These are phyloP conservation scores for Lepidotrigona ventralis DNA, from an alignment of 1,140 invertebrate species.

Conservation along the genomic window DNA sequence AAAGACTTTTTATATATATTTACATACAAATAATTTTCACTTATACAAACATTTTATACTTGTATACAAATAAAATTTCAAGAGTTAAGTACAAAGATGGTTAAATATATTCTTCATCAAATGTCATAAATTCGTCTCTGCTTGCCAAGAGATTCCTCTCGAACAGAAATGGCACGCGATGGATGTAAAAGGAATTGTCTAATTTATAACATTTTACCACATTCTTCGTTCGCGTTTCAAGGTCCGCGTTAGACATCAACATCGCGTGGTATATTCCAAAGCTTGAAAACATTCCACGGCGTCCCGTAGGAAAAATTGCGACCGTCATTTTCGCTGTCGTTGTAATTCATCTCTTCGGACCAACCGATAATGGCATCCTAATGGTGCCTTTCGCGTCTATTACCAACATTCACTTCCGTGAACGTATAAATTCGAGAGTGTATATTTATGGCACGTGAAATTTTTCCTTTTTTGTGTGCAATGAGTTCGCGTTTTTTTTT, in stretches of 20 bases:
- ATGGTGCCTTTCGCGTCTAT: neutral
- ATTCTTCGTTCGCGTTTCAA: constrained; percentile 15
- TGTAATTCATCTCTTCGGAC: constrained; percentile 17
- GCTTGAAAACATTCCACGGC: neutral
- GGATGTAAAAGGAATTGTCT: neutral
- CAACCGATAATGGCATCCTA: constrained; percentile 7
- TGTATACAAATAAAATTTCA: no score
- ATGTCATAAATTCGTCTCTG: no score
- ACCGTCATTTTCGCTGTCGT: neutral
- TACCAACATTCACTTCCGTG: neutral
- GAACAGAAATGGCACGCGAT: neutral
- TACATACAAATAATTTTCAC: no score
- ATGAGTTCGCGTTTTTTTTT: no score
- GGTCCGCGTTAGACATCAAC: neutral
- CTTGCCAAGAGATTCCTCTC: neutral
- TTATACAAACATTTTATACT: no score
- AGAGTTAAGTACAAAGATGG: no score
- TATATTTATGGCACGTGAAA: neutral
- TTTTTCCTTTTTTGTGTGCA: no score
- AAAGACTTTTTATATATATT: no score
- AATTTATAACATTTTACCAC: neutral
- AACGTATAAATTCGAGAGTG: neutral
- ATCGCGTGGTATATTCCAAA: neutral
- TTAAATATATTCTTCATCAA: no score
- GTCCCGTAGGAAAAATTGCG: neutral